Percentiles rank a stretch among this genome's conserved stretches.
Evolutionary conservation across 2,113 vertebrate species (phyloP).

Genomic region (Xiphophorus maculatus): DNA sequence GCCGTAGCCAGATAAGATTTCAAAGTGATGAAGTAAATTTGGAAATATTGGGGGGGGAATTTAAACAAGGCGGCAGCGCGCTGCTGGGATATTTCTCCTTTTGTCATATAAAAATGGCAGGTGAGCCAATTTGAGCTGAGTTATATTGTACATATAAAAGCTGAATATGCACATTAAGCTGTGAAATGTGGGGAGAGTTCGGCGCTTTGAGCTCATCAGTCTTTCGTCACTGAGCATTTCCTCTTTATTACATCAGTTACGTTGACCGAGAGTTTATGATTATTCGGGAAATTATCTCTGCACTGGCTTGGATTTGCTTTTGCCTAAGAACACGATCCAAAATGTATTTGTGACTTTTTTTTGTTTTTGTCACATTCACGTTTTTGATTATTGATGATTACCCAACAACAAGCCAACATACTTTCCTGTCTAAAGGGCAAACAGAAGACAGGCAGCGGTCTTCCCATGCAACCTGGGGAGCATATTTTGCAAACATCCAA

Average conservation of each 20-base stretch:
- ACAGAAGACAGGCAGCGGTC: constrained; percentile 7
- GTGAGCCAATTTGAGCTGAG: constrained; percentile 77
- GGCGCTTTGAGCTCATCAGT: constrained; percentile 32
- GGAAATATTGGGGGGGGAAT: constrained; percentile 9
- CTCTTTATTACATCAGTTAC: constrained; percentile 47
- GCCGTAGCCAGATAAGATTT: constrained; percentile 68
- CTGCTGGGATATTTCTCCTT: constrained; percentile 74
- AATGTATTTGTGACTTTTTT: too few relatives aligned
- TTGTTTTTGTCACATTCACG: not conserved
- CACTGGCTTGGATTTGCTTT: not conserved
- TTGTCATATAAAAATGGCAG: constrained; percentile 66
- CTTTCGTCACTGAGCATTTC: constrained; percentile 41
- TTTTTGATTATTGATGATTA: not conserved
- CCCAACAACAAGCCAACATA: not conserved
- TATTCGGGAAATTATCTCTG: constrained; percentile 28
- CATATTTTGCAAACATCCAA: constrained; percentile 14
- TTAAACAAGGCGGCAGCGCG: constrained; percentile 60
- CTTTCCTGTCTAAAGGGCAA: constrained; percentile 5
- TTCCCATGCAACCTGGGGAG: not conserved
- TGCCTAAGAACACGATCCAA: too few relatives aligned
- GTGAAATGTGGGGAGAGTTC: constrained; percentile 43
- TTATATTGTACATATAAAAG: constrained; percentile 70
- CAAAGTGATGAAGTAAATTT: constrained; percentile 57
- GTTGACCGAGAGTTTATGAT: constrained; percentile 19
- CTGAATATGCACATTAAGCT: constrained; percentile 61